Percentiles rank a stretch among this genome's conserved stretches.
Evolutionary conservation across 2,888 invertebrate species (phyloP).

Genomic region (Agrochola lota): DNA sequence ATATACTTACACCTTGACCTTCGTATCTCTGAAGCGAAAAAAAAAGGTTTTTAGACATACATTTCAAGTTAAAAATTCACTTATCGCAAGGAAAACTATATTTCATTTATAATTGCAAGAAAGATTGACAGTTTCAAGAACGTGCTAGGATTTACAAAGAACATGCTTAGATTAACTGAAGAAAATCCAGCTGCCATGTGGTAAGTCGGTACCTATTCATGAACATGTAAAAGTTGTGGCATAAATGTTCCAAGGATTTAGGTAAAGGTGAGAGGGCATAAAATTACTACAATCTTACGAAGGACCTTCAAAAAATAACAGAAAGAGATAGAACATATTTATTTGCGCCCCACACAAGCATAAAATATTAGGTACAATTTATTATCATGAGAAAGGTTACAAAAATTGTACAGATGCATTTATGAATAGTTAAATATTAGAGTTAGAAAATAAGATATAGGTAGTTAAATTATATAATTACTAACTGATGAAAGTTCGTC

Average conservation of each 20-base stretch:
- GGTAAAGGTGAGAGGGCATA: not conserved
- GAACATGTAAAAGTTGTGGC: not conserved
- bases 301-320: not conserved
- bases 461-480: conserved; percentile 14
- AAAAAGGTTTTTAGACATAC: not conserved
- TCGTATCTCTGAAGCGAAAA: conserved; percentile 52
- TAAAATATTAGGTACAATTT: not conserved
- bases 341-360: not conserved
- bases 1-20: conserved; percentile 53
- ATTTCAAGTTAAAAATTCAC: not conserved
- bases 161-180: not conserved
- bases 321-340: not conserved
- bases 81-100: not conserved
- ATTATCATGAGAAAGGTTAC: not conserved
- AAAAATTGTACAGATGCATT: not conserved
- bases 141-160: not conserved
- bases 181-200: not conserved
- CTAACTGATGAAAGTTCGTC: conserved; percentile 65
- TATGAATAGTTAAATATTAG: not conserved
- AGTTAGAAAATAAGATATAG: conserved; percentile 14
- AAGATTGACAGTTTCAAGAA: not conserved
- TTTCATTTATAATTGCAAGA: not conserved
- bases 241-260: not conserved
- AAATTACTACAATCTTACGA: not conserved
- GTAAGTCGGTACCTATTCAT: not conserved